A percentile compares a stretch with the other conserved stretches of the same genome.
phyloP scores from a whole-genome alignment of 2,113 vertebrate genomes.

The Labeo catla region DNA sequence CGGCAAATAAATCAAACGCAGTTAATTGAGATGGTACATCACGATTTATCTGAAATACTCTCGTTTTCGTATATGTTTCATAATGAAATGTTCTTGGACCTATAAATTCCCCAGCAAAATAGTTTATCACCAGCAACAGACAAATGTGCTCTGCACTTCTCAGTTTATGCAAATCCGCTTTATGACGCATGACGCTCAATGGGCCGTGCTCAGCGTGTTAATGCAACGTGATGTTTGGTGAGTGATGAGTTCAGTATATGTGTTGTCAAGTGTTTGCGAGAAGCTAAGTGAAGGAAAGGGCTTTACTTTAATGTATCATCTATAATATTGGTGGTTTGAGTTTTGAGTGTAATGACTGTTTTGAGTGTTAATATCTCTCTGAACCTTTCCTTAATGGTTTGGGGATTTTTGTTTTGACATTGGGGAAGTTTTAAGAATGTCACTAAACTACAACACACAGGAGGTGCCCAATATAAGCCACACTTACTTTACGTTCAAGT shows the following conservation, averaged over 20 bases:
- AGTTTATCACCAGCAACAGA: background rate
- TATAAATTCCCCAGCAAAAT: no score
- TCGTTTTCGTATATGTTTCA: background rate
- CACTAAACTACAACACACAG: background rate
- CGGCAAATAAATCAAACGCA: background rate
- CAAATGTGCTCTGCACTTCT: background rate
- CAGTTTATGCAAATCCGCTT: slow-evolving; percentile 9
- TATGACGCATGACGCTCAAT: slow-evolving; percentile 9
- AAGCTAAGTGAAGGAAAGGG: background rate
- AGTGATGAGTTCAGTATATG: background rate
- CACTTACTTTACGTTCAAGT: background rate
- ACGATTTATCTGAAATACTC: background rate
- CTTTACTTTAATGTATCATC: background rate
- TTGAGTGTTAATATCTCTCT: slow-evolving; percentile 9
- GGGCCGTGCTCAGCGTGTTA: background rate
- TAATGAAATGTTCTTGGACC: background rate
- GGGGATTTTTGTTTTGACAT: slow-evolving; percentile 24
- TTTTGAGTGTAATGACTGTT: slow-evolving; percentile 1
- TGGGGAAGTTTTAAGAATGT: slow-evolving; percentile 30
- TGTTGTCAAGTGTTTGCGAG: background rate
- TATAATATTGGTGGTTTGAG: background rate
- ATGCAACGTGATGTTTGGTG: slow-evolving; percentile 17
- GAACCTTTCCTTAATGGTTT: background rate
- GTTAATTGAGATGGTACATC: background rate
- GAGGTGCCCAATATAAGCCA: background rate